Conservation (phyloP, 2,113 vertebrate species). For the Prinia subflava region DNA sequence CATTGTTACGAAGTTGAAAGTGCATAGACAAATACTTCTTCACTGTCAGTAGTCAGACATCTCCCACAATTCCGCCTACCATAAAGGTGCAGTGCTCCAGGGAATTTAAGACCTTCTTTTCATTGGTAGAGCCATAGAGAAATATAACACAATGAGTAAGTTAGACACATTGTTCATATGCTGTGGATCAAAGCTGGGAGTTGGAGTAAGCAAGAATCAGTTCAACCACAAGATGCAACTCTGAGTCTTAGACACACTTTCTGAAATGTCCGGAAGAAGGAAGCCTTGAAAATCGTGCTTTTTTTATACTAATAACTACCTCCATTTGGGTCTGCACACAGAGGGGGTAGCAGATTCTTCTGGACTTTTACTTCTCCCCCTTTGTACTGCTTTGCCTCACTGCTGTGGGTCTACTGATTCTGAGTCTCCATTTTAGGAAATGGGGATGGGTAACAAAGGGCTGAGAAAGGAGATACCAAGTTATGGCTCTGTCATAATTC, state of each 20-base stretch:
- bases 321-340: neutral
- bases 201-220: neutral
- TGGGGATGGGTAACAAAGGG: neutral
- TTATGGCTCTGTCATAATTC: neutral
- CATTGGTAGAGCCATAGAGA: neutral
- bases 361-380: neutral
- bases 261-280: neutral
- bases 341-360: neutral
- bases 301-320: neutral
- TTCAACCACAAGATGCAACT: neutral
- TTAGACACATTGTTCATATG: neutral
- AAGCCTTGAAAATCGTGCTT: neutral
- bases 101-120: neutral
- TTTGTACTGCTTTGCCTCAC: neutral
- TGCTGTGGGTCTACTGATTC: neutral
- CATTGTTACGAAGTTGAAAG: neutral
- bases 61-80: neutral
- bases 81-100: neutral
- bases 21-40: neutral
- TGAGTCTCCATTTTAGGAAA: neutral
- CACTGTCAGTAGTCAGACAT: neutral
- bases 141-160: neutral
- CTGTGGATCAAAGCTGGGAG: neutral
- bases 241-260: neutral
- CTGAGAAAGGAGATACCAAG: neutral